A percentile compares a stretch with the other conserved stretches of the same genome.
Evolutionary conservation across 2,888 invertebrate species (phyloP).

Genomic region (Trichopria drosophilae): DNA sequence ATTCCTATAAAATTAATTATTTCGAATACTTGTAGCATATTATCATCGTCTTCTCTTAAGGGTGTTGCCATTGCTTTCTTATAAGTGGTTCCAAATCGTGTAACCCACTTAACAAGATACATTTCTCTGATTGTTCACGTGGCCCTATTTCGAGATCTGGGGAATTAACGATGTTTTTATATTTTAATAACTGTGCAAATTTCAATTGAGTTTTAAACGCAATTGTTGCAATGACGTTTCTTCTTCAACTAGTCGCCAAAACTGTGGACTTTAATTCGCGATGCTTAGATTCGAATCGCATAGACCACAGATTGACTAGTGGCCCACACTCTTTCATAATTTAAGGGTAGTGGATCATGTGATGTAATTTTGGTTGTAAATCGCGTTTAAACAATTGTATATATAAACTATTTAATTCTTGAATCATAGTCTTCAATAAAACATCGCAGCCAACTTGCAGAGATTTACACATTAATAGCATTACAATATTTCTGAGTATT

Average conservation of each 20-base stretch:
- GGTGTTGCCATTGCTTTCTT: conserved; percentile 10
- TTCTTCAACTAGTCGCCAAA: conserved; percentile 8
- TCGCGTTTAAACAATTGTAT: conserved; percentile 11
- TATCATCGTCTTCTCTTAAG: conserved; percentile 1
- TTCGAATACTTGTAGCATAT: conserved; percentile 15
- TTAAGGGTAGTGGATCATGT: conserved; percentile 12
- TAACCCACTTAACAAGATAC: conserved; percentile 4
- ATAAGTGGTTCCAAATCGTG: neutral
- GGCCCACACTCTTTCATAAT: conserved; percentile 18
- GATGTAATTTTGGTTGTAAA: conserved; percentile 21
- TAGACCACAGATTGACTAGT: conserved; percentile 21
- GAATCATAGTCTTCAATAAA: conserved; percentile 17
- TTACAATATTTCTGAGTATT: conserved; percentile 19
- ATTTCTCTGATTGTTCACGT: neutral
- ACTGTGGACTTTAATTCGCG: conserved; percentile 15
- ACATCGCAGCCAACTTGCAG: conserved; percentile 1
- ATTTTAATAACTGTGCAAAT: conserved; percentile 7
- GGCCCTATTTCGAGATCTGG: conserved; percentile 14
- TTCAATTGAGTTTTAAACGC: conserved; percentile 11
- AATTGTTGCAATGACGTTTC: conserved; percentile 11
- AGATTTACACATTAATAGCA: conserved; percentile 6
- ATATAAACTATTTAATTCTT: conserved; percentile 21
- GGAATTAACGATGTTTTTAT: neutral
- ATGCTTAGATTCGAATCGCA: conserved; percentile 25
- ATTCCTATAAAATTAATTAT: conserved; percentile 6